Evolutionary conservation across 2,888 invertebrate genomes (phyloP), one percentile per base, ranked within the genome.

Genomic region (Temnothorax unifasciatus): DNA sequence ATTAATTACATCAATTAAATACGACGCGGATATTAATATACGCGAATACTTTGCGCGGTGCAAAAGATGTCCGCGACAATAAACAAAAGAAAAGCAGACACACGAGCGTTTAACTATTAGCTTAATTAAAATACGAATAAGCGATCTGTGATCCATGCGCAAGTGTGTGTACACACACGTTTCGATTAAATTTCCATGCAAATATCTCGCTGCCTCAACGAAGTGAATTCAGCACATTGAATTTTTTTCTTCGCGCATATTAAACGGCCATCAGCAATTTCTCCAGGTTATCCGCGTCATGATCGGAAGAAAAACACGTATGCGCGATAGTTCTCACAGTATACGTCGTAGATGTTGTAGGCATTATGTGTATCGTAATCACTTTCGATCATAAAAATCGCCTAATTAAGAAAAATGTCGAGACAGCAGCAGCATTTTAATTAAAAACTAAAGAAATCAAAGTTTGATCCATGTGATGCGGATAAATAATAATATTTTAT

Each of bases 181-280:
- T 71, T 79, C 47, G 79, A 79, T 79, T 71, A 79, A 79, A 79
- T 79, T 79, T 79, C 47, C 59, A 79, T 79, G 47, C 79, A 79
- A 79, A 79, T 79, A 59, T 8, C 79, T 38, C 47, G 25, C 59
- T 50, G 9, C 79, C 47, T 79, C 61, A 79, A 79, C 79, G 59
- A 79, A 73, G 73, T 79, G 79, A 79, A 79, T 79, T 79, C 79
- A 79, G 59, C 79, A 79, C 73, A 71, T 79, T 73, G 73, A 15
- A 38, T 79, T 73, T 79, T 47, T 59, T 79, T 47, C 38, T 79
- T 73, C 47, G 34, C 13, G 79, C 47, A 21, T 38, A 34, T 61
- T 79, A 44, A 57, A 38, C 34, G 79, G 59, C 50, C 25, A 79
- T 79, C 79, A 79, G 73, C 79, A 47, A 71, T 73, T 79, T 76